Conservation (phyloP, 1,140 invertebrate genomes). For the Berghia stephanieae region DNA sequence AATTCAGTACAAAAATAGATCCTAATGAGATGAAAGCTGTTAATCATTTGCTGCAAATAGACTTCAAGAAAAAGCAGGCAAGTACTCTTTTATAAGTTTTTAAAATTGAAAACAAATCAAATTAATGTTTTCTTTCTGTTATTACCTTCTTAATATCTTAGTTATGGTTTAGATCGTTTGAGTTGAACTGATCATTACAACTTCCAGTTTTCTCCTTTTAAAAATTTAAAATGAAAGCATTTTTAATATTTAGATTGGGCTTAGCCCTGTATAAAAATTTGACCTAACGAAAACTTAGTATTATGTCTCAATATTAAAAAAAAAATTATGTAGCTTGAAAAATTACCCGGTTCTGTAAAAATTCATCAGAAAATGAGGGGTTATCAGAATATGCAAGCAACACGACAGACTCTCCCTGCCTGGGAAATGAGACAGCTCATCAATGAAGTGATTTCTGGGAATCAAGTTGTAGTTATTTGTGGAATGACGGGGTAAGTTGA, state of each 20-base stretch:
- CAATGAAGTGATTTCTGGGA: slow-evolving; percentile 39
- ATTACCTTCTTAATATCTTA: too few species aligned
- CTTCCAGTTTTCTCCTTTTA: too few species aligned
- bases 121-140: slow-evolving; percentile 1
- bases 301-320: too few species aligned
- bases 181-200: too few species aligned
- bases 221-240: too few species aligned
- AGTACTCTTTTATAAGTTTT: slow-evolving; percentile 5
- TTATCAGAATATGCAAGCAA: slow-evolving; percentile 74
- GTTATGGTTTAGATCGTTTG: too few species aligned
- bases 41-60: slow-evolving; percentile 52
- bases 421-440: slow-evolving; percentile 72
- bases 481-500: slow-evolving; percentile 63
- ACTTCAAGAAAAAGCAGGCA: slow-evolving; percentile 52
- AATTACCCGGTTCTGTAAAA: too few species aligned
- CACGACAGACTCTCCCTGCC: slow-evolving; percentile 80
- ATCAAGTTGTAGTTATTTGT: slow-evolving; percentile 63
- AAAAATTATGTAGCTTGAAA: too few species aligned
- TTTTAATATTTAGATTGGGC: too few species aligned
- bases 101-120: background rate
- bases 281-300: too few species aligned
- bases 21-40: slow-evolving; percentile 46
- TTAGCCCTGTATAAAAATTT: too few species aligned
- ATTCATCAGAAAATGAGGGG: slow-evolving; percentile 34
- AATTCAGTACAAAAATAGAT: too few species aligned